phyloP scores from a whole-genome alignment of 2,113 vertebrate species.

The Porphyrio hochstetteri region DNA sequence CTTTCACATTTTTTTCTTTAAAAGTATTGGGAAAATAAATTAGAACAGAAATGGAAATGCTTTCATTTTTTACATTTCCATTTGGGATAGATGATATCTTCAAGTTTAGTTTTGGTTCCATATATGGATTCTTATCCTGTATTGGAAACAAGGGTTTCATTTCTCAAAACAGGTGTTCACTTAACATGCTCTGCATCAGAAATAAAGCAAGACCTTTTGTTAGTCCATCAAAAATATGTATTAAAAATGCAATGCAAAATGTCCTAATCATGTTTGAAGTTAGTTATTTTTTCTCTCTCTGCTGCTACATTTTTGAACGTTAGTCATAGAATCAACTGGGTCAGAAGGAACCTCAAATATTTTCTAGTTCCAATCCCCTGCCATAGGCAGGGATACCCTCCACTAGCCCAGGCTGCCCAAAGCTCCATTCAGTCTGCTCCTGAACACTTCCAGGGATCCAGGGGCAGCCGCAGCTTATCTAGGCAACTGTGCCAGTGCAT shows the following conservation, averaged over 20 bases:
- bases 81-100: background rate
- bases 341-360: too few species aligned
- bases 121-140: background rate
- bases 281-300: background rate
- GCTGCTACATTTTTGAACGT: background rate
- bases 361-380: too few species aligned
- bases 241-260: background rate
- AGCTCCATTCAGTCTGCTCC: too few species aligned
- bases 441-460: too few species aligned
- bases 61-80: background rate
- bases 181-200: background rate
- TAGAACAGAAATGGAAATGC: background rate
- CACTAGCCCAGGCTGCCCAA: too few species aligned
- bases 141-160: background rate
- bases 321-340: background rate
- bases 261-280: background rate
- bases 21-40: background rate
- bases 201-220: background rate
- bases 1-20: too few species aligned
- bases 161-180: background rate
- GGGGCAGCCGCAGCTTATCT: too few species aligned
- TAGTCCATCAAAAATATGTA: background rate
- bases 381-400: too few species aligned
- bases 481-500: too few species aligned
- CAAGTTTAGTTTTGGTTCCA: background rate